Conservation (phyloP, 2,888 invertebrate species). For the Leptopilina drosophilae region DNA sequence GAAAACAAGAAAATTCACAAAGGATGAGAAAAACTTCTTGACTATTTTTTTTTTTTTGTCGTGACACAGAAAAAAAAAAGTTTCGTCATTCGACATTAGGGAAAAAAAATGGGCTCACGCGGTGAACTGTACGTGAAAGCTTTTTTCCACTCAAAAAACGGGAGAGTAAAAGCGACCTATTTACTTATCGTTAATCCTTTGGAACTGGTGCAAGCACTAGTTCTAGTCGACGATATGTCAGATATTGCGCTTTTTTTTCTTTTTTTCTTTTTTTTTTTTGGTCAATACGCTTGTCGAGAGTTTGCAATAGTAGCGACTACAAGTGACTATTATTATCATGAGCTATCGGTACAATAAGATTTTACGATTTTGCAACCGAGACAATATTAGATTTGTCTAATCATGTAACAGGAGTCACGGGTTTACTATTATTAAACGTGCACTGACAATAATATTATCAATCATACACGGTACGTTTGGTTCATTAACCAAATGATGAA, state of each 20-base stretch:
- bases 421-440: background rate
- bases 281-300: conserved; percentile 13
- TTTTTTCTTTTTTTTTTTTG: background rate
- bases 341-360: background rate
- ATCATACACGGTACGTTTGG: background rate
- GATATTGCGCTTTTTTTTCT: conserved; percentile 22
- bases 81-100: conserved; percentile 26
- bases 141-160: conserved; percentile 28
- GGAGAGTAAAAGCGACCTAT: conserved; percentile 55
- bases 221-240: conserved; percentile 33
- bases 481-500: background rate
- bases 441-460: conserved; percentile 6
- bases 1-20: background rate
- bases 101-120: conserved; percentile 34
- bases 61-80: conserved; percentile 25
- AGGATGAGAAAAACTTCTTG: background rate
- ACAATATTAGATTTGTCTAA: conserved; percentile 16
- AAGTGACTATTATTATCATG: conserved; percentile 24
- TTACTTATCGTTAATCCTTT: conserved; percentile 48
- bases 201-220: conserved; percentile 35
- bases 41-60: background rate
- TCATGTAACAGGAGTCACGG: background rate
- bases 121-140: conserved; percentile 27
- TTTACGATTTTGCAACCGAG: conserved; percentile 3
- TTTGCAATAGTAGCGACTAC: conserved; percentile 10